Base-by-base conservation (phyloP, 2,888 invertebrate genomes). In the Mystacides longicornis region DNA sequence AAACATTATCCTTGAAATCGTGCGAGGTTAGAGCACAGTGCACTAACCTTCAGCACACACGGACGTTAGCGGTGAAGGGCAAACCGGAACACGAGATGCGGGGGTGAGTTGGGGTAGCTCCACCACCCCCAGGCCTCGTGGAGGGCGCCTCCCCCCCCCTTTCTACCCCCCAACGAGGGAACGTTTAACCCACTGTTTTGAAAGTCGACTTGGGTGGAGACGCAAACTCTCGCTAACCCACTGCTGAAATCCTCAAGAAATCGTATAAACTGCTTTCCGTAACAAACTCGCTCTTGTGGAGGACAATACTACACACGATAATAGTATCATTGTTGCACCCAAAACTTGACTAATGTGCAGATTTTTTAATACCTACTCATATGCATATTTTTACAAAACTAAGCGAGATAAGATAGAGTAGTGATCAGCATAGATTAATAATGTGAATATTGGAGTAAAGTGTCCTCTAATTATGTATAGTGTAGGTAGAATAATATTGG, bases 101-200 rank as follows among this genome's bases (percentile, higher is more conserved):
- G 63, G 53, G 64, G 14, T 20, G 42, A 14, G 62, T 62, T 62
- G 54, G 65, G 61, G 66, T 7, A 62, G 65, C 62, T 62, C 37
- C 14, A 37, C 37, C 37, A 37, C 37, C 37, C 37, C 4, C 37
- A 27, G 27, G 11, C 4, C 37, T 7, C 4, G 37, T n/a, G 37
- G 37, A n/a, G 37, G 5, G 27, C 14, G 37, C 4, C 37, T 14
- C 5, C 27, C 5, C 4, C 37, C 14, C 5, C 27, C 5, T 27
- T 27, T n/a, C 4, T 16, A 7, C 37, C 37, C 37, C 14, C 7
- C 16, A 37, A 16, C 16, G 37, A 79, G 79, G 79, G 79, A 78
- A 79, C 55, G 50, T 52, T 56, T 56, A 53, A 59, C 59, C 59
- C 59, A 52, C 31, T 56, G 54, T 48, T 19, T 23, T 45, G 43